Evolutionary conservation across 2,797 vertebrate genomes (phyloP), one percentile per base, ranked within the genome.

Genomic region (Spea hammondii): DNA sequence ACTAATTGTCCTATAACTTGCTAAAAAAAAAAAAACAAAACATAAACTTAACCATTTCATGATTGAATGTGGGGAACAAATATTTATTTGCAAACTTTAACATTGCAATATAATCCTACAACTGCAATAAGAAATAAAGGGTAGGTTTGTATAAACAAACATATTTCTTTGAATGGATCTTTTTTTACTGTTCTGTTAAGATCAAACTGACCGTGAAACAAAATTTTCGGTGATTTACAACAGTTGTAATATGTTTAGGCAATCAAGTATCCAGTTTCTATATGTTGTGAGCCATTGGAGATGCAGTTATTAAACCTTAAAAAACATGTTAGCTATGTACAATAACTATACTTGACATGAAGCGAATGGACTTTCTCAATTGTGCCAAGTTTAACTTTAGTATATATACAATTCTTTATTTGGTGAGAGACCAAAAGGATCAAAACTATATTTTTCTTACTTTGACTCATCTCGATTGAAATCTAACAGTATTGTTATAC

Each of bases 131-230:
- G 11, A 64, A 64, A 8, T 54, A 67, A 5, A 44, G 32, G 6
- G 17, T 12, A 4, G 50, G 10, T 67, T 57, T 47, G 17, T 7
- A 47, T 51, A 59, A 47, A n/a, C 5, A 55, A 54, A 32, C 0
- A 6, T 17, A 17, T 75, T 67, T 57, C 8, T 48, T 14, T 49
- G 57, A 50, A 17, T 57, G 32, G 54, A 59, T 57, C 8, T 45
- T 57, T 76, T 51, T 69, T 69, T 32, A 32, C 74, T 59, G 11
- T n/a, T 45, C 46, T 70, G 17, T 46, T 46, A 65, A 64, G 57
- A 47, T 77, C 49, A 78, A 72, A 71, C 48, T 71, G 76, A 78
- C 76, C 60, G 8, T 71, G 49, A 78, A 71, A 13, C 12, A 46
- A 65, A 78, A 51, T 32, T 50, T n/a, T 9, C 8, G 44, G 53